phyloP scores from a whole-genome alignment of 2,113 vertebrate genomes.

The Lipophrys pholis region DNA sequence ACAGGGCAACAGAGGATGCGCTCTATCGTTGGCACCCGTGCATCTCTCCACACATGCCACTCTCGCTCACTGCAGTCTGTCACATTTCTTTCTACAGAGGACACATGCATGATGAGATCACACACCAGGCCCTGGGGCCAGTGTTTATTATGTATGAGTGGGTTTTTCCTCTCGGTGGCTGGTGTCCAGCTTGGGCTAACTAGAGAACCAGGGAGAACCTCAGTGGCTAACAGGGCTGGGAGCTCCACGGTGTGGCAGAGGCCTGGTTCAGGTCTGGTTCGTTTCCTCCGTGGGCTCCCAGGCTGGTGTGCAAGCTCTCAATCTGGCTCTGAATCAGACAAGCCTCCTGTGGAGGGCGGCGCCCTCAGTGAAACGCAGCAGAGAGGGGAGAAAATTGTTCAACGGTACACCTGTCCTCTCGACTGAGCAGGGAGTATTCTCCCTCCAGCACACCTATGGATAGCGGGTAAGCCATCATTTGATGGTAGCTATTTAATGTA shows the following conservation, averaged over 20 bases:
- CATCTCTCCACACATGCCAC: slow-evolving; percentile 48
- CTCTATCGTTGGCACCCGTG: slow-evolving; percentile 60
- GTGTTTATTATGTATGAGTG: slow-evolving; percentile 76
- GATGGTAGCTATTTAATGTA: neutral
- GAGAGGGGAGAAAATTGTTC: slow-evolving; percentile 56
- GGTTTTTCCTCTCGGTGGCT: slow-evolving; percentile 64
- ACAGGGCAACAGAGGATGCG: slow-evolving; percentile 41
- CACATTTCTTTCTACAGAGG: slow-evolving; percentile 65
- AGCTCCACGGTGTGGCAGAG: slow-evolving; percentile 23
- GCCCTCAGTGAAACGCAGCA: slow-evolving; percentile 56
- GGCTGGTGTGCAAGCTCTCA: slow-evolving; percentile 49
- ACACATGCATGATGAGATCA: slow-evolving; percentile 72
- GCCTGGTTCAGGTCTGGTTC: slow-evolving; percentile 49
- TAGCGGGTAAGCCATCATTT: slow-evolving; percentile 9
- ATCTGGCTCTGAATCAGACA: slow-evolving; percentile 71
- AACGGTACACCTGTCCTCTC: slow-evolving; percentile 71
- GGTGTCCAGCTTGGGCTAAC: slow-evolving; percentile 51
- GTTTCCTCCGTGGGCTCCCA: slow-evolving; percentile 61
- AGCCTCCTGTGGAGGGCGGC: slow-evolving; percentile 67
- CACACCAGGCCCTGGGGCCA: slow-evolving; percentile 68
- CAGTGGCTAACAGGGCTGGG: slow-evolving; percentile 31
- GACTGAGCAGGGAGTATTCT: slow-evolving; percentile 31
- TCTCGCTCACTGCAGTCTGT: slow-evolving; percentile 58
- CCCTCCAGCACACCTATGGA: slow-evolving; percentile 32
- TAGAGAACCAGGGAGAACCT: slow-evolving; percentile 46